A percentile compares a stretch with the other conserved stretches of the same genome.
These are phyloP conservation scores for Hesperia comma DNA, from an alignment of 2,888 invertebrate genomes.

Conservation along the genomic window DNA sequence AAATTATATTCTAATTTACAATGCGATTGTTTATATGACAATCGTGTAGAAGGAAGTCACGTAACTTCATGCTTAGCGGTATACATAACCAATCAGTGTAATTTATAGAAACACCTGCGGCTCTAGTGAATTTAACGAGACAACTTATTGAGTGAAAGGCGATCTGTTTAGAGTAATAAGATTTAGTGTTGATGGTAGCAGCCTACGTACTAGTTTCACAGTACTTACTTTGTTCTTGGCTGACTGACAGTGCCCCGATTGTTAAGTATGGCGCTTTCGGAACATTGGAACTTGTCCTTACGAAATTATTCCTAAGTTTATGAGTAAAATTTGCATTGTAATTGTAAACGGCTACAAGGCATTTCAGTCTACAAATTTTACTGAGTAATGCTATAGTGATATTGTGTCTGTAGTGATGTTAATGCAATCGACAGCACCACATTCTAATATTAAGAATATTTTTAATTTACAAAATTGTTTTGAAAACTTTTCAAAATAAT, in stretches of 20 bases:
- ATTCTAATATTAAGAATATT: no score
- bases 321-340: constrained; percentile 16
- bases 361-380: neutral
- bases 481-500: no score
- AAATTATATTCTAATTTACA: neutral
- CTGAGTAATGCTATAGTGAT: no score
- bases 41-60: constrained; percentile 23
- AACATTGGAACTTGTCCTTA: constrained; percentile 12
- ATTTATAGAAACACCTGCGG: constrained; percentile 34
- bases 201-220: constrained; percentile 8
- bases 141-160: constrained; percentile 37
- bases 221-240: constrained; percentile 16
- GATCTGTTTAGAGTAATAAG: constrained; percentile 28
- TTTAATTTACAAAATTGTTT: no score
- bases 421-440: no score
- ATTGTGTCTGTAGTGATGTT: no score
- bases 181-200: constrained; percentile 15
- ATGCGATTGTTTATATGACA: constrained; percentile 25
- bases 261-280: constrained; percentile 20
- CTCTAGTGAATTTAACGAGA: constrained; percentile 26
- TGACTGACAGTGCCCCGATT: constrained; percentile 12
- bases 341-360: neutral
- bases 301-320: constrained; percentile 21
- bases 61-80: constrained; percentile 16
- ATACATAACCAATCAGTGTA: constrained; percentile 37